phyloP scores from a whole-genome alignment of 2,797 vertebrate species.

The Cynodonichthys magdalenae region DNA sequence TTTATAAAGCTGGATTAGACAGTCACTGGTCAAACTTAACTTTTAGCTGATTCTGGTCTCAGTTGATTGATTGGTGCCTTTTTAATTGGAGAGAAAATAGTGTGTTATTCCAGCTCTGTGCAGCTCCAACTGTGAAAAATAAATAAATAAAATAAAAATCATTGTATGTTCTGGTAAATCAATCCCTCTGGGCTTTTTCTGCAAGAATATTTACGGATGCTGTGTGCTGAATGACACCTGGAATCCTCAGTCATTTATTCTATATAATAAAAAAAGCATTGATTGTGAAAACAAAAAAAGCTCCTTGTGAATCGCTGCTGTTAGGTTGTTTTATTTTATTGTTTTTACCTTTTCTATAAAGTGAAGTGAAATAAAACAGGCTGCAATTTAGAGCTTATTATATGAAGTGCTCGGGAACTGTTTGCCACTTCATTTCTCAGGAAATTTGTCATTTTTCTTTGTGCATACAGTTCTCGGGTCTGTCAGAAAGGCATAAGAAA shows the following conservation, averaged over 20 bases:
- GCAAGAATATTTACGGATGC: slow-evolving; percentile 21
- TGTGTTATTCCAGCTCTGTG: slow-evolving; percentile 15
- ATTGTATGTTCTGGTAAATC: slow-evolving; percentile 17
- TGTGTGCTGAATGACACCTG: slow-evolving; percentile 28
- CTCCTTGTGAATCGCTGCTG: slow-evolving; percentile 8
- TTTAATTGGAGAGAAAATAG: too few relatives aligned
- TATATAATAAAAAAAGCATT: slow-evolving; percentile 34
- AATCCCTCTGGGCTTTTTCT: slow-evolving; percentile 11
- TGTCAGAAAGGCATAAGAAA: neutral
- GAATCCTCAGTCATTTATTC: slow-evolving; percentile 45
- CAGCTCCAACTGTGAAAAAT: neutral
- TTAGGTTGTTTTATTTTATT: too few relatives aligned
- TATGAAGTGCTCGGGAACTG: slow-evolving; percentile 13
- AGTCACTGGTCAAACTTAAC: too few relatives aligned
- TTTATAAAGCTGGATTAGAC: too few relatives aligned
- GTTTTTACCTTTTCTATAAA: slow-evolving; percentile 39
- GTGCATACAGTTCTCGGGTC: slow-evolving; percentile 1
- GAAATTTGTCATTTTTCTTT: slow-evolving; percentile 3
- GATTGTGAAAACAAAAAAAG: slow-evolving; percentile 36
- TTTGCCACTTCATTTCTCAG: neutral
- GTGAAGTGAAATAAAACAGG: slow-evolving; percentile 23
- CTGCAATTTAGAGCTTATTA: slow-evolving; percentile 11
- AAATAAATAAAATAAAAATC: too few relatives aligned
- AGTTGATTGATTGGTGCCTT: too few relatives aligned
- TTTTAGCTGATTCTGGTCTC: too few relatives aligned